Evolutionary conservation across 2,888 invertebrate species (phyloP).

Genomic region (Koerneria pararmatus): DNA sequence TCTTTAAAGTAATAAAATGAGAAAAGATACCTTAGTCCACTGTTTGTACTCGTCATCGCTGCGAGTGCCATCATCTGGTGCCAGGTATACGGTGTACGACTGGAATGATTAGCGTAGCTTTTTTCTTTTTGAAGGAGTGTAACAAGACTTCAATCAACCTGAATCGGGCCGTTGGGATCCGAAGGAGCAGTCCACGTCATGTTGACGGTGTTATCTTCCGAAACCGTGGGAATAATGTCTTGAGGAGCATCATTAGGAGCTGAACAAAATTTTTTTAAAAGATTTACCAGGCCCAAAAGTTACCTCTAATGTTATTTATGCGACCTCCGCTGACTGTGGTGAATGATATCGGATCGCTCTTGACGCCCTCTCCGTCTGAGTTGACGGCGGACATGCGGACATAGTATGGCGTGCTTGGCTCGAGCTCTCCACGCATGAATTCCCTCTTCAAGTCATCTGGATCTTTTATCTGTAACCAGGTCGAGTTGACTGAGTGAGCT

Average conservation of each 20-base stretch:
- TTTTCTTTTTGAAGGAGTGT: background rate
- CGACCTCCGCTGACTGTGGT: conserved; percentile 50
- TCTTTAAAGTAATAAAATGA: too few species aligned
- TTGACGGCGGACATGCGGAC: conserved; percentile 53
- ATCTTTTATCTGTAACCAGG: conserved; percentile 14
- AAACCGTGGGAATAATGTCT: conserved; percentile 46
- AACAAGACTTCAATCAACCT: conserved; percentile 23
- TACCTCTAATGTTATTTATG: conserved; percentile 7
- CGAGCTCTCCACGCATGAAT: conserved; percentile 51
- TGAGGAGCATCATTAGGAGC: conserved; percentile 56
- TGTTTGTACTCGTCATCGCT: conserved; percentile 47
- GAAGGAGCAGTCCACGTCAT: conserved; percentile 51
- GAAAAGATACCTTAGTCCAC: conserved; percentile 48
- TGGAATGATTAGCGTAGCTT: conserved; percentile 19
- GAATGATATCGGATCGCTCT: conserved; percentile 47
- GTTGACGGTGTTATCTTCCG: conserved; percentile 52
- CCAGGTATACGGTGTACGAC: conserved; percentile 51
- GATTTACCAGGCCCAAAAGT: background rate
- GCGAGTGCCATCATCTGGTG: conserved; percentile 44
- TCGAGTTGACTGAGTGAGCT: background rate
- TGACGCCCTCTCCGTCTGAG: conserved; percentile 50
- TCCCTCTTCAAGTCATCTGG: conserved; percentile 37
- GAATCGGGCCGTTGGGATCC: conserved; percentile 50
- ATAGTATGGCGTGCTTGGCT: conserved; percentile 58
- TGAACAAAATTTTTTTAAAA: conserved; percentile 11